Evolutionary conservation across 2,113 vertebrate genomes (phyloP).

Genomic region (Ancistrus triradiatus): DNA sequence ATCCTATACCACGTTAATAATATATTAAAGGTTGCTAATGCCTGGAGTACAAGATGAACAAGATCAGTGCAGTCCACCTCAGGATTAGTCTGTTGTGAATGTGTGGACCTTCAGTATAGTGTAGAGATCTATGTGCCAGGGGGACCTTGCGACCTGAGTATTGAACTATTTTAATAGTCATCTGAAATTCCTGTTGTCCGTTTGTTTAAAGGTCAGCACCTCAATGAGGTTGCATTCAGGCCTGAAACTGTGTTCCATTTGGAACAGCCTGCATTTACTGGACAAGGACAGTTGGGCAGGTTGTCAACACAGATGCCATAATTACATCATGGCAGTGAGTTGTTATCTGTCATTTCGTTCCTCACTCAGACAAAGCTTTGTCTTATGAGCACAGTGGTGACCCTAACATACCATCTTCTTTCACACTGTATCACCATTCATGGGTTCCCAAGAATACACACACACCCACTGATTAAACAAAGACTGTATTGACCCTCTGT

Average conservation of each 20-base stretch:
- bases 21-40: too few relatives aligned
- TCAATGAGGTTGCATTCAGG: too few relatives aligned
- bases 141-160: too few relatives aligned
- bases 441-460: constrained; percentile 6
- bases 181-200: too few relatives aligned
- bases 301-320: constrained; percentile 24
- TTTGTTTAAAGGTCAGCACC: too few relatives aligned
- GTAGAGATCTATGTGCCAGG: too few relatives aligned
- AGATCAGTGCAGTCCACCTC: too few relatives aligned
- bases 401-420: constrained; percentile 10
- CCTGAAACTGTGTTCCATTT: not conserved
- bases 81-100: too few relatives aligned
- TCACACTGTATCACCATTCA: constrained; percentile 36
- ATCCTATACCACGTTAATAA: too few relatives aligned
- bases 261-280: not conserved
- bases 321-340: constrained; percentile 39
- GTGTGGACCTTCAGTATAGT: too few relatives aligned
- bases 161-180: too few relatives aligned
- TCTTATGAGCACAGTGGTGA: constrained; percentile 9
- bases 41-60: too few relatives aligned
- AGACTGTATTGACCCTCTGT: constrained; percentile 48
- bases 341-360: constrained; percentile 25
- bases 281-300: constrained; percentile 15
- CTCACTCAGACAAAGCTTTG: constrained; percentile 29
- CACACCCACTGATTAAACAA: constrained; percentile 48